Evolutionary conservation across 2,797 vertebrate genomes (phyloP), one percentile per base, ranked within the genome.

Genomic region (Sebastes flavidus): DNA sequence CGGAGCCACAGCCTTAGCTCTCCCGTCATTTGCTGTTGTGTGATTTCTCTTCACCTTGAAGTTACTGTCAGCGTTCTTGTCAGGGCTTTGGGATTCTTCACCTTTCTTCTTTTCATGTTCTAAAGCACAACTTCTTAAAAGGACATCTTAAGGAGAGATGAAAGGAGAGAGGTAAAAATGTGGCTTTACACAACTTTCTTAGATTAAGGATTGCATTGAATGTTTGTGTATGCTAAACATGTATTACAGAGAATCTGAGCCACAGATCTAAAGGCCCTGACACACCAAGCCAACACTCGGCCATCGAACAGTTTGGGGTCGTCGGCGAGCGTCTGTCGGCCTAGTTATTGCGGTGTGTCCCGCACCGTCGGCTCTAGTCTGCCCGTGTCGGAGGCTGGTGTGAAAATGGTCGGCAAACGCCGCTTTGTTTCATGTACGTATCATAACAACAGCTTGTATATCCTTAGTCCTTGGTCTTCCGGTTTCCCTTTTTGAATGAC

Each of bases 141-240:
- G 70, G 65, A 85, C 65, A 79, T 82, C 91, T 93, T 25, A 8
- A 54, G 38, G 54, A 54, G 71, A 81, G 56, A 84, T 68, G 32
- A 73, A 82, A 75, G 36, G 32, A 54, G 30, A 18, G 11, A 56
- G 16, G 62, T 70, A n/a, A 46, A 73, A 77, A 67, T 67, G 6
- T 68, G 12, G 3, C 29, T 56, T 24, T 11, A 75, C 65, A 60
- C 6, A 75, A 54, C 25, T 59, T 80, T 62, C 27, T 22, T 29
- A 12, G 72, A 60, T 82, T 65, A 58, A 18, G 27, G 34, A 59
- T 24, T 70, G 1, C 36, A 14, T 38, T 38, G 36, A 38, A 38
- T 30, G 42, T 46, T 18, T 46, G 42, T 46, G 18, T 29, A 42
- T 42, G 30, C 6, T n/a, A 6, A 63, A 55, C 7, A 60, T 52